Base-by-base conservation (phyloP, 2,888 invertebrate genomes). In the Monochamus alternatus region DNA sequence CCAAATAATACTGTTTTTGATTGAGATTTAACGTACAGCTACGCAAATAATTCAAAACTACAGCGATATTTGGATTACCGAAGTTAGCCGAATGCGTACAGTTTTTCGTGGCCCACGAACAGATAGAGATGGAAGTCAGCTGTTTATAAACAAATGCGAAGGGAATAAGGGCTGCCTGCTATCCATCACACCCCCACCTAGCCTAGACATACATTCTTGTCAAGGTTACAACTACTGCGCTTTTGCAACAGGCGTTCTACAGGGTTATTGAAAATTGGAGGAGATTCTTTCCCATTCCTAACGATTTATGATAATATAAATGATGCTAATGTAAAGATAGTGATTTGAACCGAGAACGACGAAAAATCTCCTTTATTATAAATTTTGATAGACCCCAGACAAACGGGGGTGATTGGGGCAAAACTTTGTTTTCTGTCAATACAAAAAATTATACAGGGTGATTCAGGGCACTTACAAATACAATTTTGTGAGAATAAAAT, bases 71-170 rank as follows among this genome's bases (percentile, higher is more conserved):
- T n/a, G 14, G n/a, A 14, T 43, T n/a, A 9, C n/a, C 62, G 62
- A 63, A 7, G 14, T 14, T 63, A 38, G 8, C 62, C 62, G 62
- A 63, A 63, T 8, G 14, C 8, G 38, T 63, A 43, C 62, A n/a
- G 7, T 38, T 38, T 51, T 47, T 10, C 68, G 62, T 75, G 74
- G 32, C 62, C 22, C 68, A 66, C 66, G 64, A 75, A 69, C 70
- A 76, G 59, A 38, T 62, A 43, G 72, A 77, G 76, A 79, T 75
- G 74, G 73, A 72, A 79, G 75, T 74, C 77, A 79, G 79, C 76
- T 79, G 79, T 78, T 76, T 73, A 77, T 79, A 79, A 79, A 78
- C 79, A 79, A 79, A 79, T 67, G 9, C 38, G 67, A 67, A 67
- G 67, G 67, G 67, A 55, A 66, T 47, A 67, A 55, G 55, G 67